phyloP scores from a whole-genome alignment of 2,113 vertebrate genomes.

The Chinchilla lanigera region DNA sequence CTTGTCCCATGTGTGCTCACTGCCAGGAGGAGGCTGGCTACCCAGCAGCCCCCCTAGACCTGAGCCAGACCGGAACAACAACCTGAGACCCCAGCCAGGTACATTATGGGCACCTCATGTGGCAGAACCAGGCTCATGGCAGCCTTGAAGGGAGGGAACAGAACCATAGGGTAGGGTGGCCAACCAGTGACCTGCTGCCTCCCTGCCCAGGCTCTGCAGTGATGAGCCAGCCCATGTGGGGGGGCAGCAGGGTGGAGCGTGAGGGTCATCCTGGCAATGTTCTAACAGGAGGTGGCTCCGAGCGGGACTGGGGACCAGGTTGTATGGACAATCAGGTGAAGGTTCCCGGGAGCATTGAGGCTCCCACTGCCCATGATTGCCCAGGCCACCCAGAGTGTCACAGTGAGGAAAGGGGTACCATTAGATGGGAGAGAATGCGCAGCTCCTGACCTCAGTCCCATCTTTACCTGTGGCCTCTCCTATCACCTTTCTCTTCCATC shows the following conservation, averaged over 20 bases:
- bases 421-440: accelerated
- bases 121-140: not conserved
- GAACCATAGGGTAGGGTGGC: too few relatives aligned
- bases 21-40: accelerated
- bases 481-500: not conserved
- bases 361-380: not conserved
- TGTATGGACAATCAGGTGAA: not conserved
- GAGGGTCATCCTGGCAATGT: not conserved
- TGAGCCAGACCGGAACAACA: accelerated
- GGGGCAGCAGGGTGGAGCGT: too few relatives aligned
- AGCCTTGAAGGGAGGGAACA: accelerated
- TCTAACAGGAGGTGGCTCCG: not conserved
- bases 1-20: accelerated
- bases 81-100: not conserved
- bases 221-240: too few relatives aligned
- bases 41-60: accelerated
- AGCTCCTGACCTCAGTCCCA: accelerated
- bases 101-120: accelerated
- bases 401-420: not conserved
- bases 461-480: not conserved
- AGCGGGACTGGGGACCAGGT: accelerated
- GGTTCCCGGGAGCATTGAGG: not conserved
- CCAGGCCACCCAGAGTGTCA: too few relatives aligned
- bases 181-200: not conserved
- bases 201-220: not conserved